Conservation (phyloP, 2,888 invertebrate genomes). For the Baccha elongata region DNA sequence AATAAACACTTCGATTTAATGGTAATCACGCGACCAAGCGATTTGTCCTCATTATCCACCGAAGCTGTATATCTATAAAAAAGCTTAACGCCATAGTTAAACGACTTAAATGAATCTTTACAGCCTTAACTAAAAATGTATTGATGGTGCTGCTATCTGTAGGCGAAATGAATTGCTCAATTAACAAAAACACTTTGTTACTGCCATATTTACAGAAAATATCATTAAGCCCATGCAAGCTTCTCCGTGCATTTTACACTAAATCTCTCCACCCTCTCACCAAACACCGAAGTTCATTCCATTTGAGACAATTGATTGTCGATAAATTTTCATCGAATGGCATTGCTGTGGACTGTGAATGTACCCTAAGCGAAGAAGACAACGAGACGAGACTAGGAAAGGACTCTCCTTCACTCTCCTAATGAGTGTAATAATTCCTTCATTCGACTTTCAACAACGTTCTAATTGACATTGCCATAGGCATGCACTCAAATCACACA, state of each 20-base stretch:
- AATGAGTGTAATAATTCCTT: conserved; percentile 65
- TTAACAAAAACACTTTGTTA: conserved; percentile 70
- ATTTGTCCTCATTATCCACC: conserved; percentile 36
- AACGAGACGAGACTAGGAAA: neutral
- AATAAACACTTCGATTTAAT: conserved; percentile 64
- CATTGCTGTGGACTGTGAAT: conserved; percentile 7
- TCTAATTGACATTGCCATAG: conserved; percentile 66
- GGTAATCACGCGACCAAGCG: conserved; percentile 44
- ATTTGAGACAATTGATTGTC: conserved; percentile 67
- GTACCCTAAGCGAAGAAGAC: neutral
- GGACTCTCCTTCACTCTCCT: conserved; percentile 8
- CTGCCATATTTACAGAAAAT: conserved; percentile 64
- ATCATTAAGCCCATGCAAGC: conserved; percentile 51
- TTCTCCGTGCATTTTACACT: neutral
- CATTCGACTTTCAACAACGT: conserved; percentile 45
- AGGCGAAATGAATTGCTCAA: conserved; percentile 64
- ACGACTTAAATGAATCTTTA: neutral
- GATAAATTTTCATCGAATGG: conserved; percentile 63
- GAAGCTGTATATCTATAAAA: neutral
- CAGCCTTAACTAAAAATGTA: neutral
- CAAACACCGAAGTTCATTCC: conserved; percentile 27
- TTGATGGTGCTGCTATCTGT: conserved; percentile 31
- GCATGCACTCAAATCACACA: conserved; percentile 14
- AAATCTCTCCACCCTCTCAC: neutral
- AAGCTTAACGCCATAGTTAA: neutral